Conservation (phyloP, 1,140 invertebrate species). For the Spodoptera litura region DNA sequence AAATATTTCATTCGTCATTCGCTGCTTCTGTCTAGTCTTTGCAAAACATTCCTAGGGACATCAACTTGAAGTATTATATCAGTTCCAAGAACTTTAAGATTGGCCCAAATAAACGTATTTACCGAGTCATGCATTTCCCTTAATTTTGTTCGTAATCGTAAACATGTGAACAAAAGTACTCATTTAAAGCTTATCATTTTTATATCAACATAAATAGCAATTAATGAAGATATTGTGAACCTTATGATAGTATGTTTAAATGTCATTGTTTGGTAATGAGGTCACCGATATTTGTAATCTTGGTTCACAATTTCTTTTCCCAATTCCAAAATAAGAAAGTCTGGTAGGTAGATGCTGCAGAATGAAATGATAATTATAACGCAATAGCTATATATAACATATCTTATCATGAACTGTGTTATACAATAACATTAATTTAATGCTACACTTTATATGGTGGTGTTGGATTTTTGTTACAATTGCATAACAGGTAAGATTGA, state of each 20-base stretch:
- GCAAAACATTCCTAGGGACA: too few species aligned
- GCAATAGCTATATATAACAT: not conserved
- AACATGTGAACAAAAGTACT: conserved; percentile 3
- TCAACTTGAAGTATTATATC: too few species aligned
- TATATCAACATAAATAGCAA: not conserved
- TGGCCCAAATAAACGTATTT: too few species aligned
- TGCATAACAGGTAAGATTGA: conserved; percentile 35
- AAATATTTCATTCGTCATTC: not conserved
- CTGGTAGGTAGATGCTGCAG: not conserved
- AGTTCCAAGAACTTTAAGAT: too few species aligned
- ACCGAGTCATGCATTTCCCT: not conserved
- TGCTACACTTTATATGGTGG: conserved; percentile 33
- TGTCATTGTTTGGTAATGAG: conserved; percentile 17
- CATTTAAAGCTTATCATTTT: conserved; percentile 5
- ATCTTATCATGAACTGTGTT: not conserved
- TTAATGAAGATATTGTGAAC: not conserved
- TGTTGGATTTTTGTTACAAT: conserved; percentile 37
- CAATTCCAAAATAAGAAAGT: not conserved
- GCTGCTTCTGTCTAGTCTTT: not conserved
- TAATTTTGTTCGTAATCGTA: not conserved
- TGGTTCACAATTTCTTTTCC: not conserved
- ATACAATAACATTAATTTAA: conserved; percentile 16
- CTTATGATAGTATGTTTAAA: not conserved
- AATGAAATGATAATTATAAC: too few species aligned
- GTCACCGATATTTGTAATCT: not conserved